Percentiles rank a stretch among this genome's conserved stretches.
phyloP scores from a whole-genome alignment of 2,113 vertebrate genomes.

The Cyrtonyx montezumae region DNA sequence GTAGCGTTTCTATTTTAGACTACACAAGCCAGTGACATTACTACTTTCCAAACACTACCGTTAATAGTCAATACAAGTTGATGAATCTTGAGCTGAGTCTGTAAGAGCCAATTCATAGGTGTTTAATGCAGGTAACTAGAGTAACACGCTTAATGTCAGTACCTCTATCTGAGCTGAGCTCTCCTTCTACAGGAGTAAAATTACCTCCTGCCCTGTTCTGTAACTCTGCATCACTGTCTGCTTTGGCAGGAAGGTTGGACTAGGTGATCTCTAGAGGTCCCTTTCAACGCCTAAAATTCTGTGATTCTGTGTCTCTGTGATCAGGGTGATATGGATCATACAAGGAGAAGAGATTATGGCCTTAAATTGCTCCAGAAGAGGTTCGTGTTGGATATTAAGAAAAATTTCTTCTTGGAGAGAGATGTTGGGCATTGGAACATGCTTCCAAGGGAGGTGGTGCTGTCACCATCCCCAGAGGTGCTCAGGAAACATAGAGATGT shows the following conservation, averaged over 20 bases:
- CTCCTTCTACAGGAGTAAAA: neutral
- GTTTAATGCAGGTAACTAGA: neutral
- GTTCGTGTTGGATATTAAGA: too few species aligned
- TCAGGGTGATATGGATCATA: neutral
- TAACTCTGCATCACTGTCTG: neutral
- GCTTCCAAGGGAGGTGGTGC: too few species aligned
- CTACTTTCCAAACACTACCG: neutral
- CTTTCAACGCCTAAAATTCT: too few species aligned
- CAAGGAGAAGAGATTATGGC: neutral
- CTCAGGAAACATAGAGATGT: too few species aligned
- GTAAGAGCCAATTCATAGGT: neutral
- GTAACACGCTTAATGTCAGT: neutral
- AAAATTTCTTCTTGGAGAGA: too few species aligned
- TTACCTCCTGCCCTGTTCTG: neutral
- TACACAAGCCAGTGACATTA: neutral
- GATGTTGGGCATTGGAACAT: too few species aligned
- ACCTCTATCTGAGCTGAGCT: neutral
- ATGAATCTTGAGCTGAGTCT: neutral
- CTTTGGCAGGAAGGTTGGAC: too few species aligned
- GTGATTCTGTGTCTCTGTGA: too few species aligned
- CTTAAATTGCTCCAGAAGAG: too few species aligned
- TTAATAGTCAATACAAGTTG: neutral
- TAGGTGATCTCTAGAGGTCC: too few species aligned
- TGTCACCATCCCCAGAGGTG: too few species aligned
- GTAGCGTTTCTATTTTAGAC: neutral